Evolutionary conservation across 2,797 vertebrate species (phyloP).

Genomic region (Leptoclinus maculatus): DNA sequence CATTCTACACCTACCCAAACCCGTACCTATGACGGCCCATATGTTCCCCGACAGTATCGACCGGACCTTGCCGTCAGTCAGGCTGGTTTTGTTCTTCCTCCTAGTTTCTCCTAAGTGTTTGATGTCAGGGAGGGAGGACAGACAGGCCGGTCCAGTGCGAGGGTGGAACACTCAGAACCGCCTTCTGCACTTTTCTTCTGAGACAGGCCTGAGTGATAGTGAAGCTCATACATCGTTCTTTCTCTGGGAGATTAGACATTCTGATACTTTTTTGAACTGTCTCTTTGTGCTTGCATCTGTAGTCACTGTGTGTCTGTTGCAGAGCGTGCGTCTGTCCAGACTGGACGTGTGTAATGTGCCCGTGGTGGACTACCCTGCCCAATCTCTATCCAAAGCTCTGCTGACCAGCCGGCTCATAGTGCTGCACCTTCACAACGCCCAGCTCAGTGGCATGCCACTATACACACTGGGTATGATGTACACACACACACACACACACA

Average conservation of each 20-base stretch:
- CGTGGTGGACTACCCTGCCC: constrained; percentile 73
- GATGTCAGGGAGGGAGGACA: constrained; percentile 18
- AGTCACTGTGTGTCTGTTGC: constrained; percentile 48
- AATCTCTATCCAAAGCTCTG: constrained; percentile 81
- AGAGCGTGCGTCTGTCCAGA: constrained; percentile 83
- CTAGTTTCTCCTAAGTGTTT: not conserved
- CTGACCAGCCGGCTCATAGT: constrained; percentile 79
- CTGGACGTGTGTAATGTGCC: constrained; percentile 81
- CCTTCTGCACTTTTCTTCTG: not conserved
- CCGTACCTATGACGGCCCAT: not conserved
- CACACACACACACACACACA: constrained; percentile 21
- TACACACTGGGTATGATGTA: constrained; percentile 80
- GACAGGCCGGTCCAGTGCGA: constrained; percentile 14
- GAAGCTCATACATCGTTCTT: not conserved
- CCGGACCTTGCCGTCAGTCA: not conserved
- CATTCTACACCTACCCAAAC: not conserved
- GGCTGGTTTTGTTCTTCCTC: not conserved
- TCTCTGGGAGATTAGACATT: constrained; percentile 5
- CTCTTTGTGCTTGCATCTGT: constrained; percentile 1
- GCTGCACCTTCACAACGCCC: constrained; percentile 80
- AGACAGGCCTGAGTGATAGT: not conserved
- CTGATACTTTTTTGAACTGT: not conserved
- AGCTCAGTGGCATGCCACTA: constrained; percentile 82
- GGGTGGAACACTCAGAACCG: not conserved
- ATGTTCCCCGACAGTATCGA: not conserved